Conservation (phyloP, 2,888 invertebrate genomes). For the Phyllotreta cruciferae region DNA sequence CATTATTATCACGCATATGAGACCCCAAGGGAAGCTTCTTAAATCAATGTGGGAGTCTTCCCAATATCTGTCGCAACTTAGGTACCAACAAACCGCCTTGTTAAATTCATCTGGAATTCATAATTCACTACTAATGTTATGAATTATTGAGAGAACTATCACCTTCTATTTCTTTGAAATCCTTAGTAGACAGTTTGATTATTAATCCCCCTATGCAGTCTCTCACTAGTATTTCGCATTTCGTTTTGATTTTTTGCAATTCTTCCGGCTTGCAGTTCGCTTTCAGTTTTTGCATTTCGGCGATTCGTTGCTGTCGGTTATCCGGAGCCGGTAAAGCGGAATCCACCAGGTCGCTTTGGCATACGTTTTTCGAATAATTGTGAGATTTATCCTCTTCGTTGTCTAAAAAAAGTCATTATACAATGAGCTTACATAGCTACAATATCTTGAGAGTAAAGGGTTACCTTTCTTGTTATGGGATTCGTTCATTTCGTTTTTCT, state of each 20-base stretch:
- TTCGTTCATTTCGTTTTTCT: slow-evolving; percentile 54
- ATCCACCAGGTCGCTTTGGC: slow-evolving; percentile 73
- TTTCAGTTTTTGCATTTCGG: slow-evolving; percentile 74
- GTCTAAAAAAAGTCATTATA: too few relatives aligned
- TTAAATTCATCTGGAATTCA: slow-evolving; percentile 78
- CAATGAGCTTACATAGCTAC: too few relatives aligned
- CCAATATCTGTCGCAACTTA: slow-evolving; percentile 93
- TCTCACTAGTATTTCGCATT: slow-evolving; percentile 71
- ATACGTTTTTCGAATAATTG: slow-evolving; percentile 58
- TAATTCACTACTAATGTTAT: slow-evolving; percentile 1
- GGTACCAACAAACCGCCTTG: slow-evolving; percentile 88
- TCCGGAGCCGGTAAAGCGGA: slow-evolving; percentile 73
- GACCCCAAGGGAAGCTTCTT: slow-evolving; percentile 83
- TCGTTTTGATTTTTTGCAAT: slow-evolving; percentile 71
- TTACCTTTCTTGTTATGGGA: slow-evolving; percentile 45
- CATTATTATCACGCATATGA: slow-evolving; percentile 78
- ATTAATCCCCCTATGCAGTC: slow-evolving; percentile 84
- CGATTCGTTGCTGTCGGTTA: slow-evolving; percentile 71
- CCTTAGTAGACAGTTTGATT: slow-evolving; percentile 79
- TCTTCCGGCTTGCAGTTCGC: slow-evolving; percentile 84
- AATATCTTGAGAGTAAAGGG: too few relatives aligned
- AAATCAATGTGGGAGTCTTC: slow-evolving; percentile 79
- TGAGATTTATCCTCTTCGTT: slow-evolving; percentile 54
- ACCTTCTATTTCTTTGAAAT: slow-evolving; percentile 90
- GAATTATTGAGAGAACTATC: slow-evolving; percentile 33